Percentiles rank a stretch among this genome's conserved stretches.
Conservation (phyloP, 1,140 invertebrate species). For the Steinernema khuongi region DNA sequence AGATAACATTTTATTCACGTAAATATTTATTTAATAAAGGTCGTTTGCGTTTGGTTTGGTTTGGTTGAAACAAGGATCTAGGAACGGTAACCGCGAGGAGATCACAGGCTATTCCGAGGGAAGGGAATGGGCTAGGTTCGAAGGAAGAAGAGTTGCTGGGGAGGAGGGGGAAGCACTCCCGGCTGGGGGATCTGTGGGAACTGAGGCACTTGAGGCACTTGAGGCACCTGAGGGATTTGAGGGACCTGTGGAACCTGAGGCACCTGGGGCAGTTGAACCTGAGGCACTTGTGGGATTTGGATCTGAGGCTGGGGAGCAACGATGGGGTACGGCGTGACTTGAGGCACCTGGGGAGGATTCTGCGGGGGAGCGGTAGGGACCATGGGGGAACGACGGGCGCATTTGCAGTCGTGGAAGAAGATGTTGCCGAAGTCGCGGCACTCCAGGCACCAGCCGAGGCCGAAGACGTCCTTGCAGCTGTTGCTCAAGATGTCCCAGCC, state of each 20-base stretch:
- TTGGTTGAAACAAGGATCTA: too few relatives aligned
- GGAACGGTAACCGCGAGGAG: conserved; percentile 7
- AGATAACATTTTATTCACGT: too few relatives aligned
- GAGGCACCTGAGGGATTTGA: background rate
- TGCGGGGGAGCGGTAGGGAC: background rate
- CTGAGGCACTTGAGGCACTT: background rate
- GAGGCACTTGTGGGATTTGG: background rate
- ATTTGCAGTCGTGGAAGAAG: conserved; percentile 36
- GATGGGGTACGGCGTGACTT: background rate
- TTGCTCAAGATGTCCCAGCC: conserved; percentile 31
- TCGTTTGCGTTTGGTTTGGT: too few relatives aligned
- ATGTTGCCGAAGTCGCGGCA: conserved; percentile 37
- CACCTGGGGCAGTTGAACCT: background rate
- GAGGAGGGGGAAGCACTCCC: background rate
- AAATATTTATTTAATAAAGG: too few relatives aligned
- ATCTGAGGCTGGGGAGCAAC: background rate
- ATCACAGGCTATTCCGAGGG: background rate
- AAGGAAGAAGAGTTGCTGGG: conserved; percentile 8
- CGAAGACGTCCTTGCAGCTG: conserved; percentile 32
- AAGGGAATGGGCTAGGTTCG: background rate
- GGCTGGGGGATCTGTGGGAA: background rate
- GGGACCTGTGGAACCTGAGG: background rate
- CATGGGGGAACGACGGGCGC: background rate
- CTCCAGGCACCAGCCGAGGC: conserved; percentile 26
- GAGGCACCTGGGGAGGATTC: background rate